These are phyloP conservation scores for Dendrocincla tyrannina DNA, from an alignment of 2,797 vertebrate genomes.

Conservation along the genomic window DNA sequence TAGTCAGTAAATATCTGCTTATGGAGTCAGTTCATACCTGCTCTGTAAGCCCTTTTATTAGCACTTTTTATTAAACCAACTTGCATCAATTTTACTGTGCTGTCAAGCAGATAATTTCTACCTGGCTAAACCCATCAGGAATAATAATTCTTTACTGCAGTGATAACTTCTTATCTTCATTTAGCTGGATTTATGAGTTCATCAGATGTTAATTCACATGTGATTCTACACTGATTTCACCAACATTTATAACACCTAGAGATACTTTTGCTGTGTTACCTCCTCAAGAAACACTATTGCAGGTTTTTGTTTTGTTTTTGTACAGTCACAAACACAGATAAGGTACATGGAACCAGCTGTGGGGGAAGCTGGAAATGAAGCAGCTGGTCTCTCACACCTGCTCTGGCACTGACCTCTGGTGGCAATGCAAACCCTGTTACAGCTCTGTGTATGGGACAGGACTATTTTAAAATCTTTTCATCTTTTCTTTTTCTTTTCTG, in stretches of 20 bases:
- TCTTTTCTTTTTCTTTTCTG: background rate
- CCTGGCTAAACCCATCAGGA: background rate
- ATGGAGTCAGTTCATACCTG: background rate
- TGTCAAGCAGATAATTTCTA: background rate
- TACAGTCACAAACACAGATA: background rate
- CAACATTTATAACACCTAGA: background rate
- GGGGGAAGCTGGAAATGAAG: background rate
- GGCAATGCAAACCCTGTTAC: background rate
- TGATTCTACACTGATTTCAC: background rate
- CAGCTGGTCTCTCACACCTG: background rate
- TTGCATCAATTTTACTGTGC: background rate
- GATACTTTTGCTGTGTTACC: background rate
- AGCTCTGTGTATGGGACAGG: background rate
- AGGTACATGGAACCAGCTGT: background rate
- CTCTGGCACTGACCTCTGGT: slow-evolving; percentile 21
- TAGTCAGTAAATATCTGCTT: background rate
- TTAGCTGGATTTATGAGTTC: background rate
- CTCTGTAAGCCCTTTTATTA: background rate
- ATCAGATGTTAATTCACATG: background rate
- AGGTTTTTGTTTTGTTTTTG: background rate
- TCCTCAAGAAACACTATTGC: background rate
- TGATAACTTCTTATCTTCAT: background rate
- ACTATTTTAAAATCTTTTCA: background rate
- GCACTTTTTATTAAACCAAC: background rate
- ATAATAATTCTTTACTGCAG: background rate